Percentiles rank a stretch among this genome's conserved stretches.
Conservation (phyloP, 2,113 vertebrate genomes). For the Danionella cerebrum region DNA sequence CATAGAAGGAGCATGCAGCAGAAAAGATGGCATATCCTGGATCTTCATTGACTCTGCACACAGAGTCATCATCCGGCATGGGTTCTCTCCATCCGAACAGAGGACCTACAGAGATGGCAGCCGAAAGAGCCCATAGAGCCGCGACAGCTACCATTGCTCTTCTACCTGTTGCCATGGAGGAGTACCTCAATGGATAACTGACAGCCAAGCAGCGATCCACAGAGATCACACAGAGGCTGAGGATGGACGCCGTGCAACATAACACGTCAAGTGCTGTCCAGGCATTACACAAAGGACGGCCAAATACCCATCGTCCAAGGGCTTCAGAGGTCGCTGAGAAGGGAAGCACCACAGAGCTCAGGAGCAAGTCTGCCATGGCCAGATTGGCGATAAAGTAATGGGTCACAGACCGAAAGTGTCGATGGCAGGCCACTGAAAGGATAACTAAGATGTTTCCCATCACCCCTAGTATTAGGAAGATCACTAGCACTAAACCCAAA, state of each 20-base stretch:
- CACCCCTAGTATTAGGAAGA: constrained; percentile 84
- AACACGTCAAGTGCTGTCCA: constrained; percentile 94
- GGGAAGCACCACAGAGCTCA: constrained; percentile 86
- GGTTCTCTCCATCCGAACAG: constrained; percentile 93
- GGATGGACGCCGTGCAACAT: constrained; percentile 93
- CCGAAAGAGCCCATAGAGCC: constrained; percentile 80
- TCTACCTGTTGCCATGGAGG: constrained; percentile 73
- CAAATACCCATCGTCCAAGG: constrained; percentile 85
- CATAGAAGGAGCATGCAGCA: constrained; percentile 86
- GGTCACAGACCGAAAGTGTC: constrained; percentile 84
- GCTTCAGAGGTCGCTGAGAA: constrained; percentile 90
- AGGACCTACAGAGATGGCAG: constrained; percentile 85
- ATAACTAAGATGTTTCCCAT: constrained; percentile 92
- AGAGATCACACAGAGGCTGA: constrained; percentile 92
- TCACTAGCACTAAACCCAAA: constrained; percentile 73
- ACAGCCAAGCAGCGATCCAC: constrained; percentile 91
- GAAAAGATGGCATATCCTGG: constrained; percentile 90
- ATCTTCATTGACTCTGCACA: constrained; percentile 87
- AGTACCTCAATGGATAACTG: constrained; percentile 87
- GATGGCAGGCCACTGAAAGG: constrained; percentile 83
- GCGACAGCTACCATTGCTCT: constrained; percentile 72
- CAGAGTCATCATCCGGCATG: constrained; percentile 77
- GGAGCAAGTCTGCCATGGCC: constrained; percentile 85
- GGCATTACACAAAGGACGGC: constrained; percentile 81
- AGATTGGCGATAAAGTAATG: constrained; percentile 95